These are phyloP conservation scores for Artemia sinica DNA, from an alignment of 2,888 invertebrate genomes.

Conservation along the genomic window DNA sequence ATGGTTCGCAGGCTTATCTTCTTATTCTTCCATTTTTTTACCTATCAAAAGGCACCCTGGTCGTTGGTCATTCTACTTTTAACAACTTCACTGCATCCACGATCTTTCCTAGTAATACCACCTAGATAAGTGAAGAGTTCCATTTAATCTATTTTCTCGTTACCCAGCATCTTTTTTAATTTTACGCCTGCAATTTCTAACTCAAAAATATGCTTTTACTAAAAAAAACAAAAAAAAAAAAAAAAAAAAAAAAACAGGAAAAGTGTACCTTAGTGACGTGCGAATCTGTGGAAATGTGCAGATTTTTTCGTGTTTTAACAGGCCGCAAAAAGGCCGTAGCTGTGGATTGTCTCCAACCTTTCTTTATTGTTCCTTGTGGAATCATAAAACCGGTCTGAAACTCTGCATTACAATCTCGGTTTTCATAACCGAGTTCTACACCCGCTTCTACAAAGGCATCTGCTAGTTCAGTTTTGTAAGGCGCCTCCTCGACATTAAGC, in stretches of 20 bases:
- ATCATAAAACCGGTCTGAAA: constrained; percentile 63
- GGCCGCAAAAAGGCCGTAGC: constrained; percentile 72
- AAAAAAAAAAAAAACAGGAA: constrained; percentile 36
- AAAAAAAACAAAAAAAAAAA: not conserved
- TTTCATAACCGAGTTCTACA: constrained; percentile 42
- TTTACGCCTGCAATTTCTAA: too few relatives aligned
- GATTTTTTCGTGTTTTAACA: constrained; percentile 52
- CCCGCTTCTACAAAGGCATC: constrained; percentile 28
- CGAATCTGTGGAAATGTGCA: constrained; percentile 61
- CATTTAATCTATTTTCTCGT: too few relatives aligned
- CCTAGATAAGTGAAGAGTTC: too few relatives aligned
- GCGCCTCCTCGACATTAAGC: constrained; percentile 22
- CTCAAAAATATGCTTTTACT: not conserved
- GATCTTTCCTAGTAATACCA: too few relatives aligned
- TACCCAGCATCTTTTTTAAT: too few relatives aligned
- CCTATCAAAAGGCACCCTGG: too few relatives aligned
- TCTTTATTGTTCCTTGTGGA: constrained; percentile 62
- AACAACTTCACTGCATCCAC: too few relatives aligned
- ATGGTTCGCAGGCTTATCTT: too few relatives aligned
- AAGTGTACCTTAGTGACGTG: constrained; percentile 52
- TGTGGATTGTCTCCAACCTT: constrained; percentile 62
- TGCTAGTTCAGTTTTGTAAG: constrained; percentile 26
- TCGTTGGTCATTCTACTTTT: too few relatives aligned
- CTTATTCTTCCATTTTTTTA: too few relatives aligned
- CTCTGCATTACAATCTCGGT: constrained; percentile 64